A percentile compares a stretch with the other conserved stretches of the same genome.
phyloP scores from a whole-genome alignment of 2,888 invertebrate species.

The Holacanthella duospinosa region DNA sequence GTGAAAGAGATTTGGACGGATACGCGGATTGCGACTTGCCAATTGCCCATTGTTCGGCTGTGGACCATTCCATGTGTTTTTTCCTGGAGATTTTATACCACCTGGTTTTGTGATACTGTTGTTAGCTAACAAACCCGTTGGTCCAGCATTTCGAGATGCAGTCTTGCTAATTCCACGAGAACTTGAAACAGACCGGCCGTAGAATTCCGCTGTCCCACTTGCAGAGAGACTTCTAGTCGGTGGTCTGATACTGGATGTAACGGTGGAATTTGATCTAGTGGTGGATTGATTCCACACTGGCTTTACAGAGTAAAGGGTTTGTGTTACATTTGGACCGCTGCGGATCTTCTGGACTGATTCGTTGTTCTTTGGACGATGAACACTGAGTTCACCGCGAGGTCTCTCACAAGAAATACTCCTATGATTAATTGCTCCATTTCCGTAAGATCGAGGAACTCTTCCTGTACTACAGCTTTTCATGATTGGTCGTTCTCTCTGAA shows the following conservation, averaged over 20 bases:
- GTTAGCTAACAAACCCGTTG: constrained; percentile 9
- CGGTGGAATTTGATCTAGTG: not conserved
- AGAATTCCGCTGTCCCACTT: constrained; percentile 35
- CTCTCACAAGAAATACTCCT: constrained; percentile 18
- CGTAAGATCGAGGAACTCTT: constrained; percentile 38
- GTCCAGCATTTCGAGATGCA: not conserved
- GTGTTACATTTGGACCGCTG: not conserved
- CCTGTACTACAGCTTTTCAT: constrained; percentile 45
- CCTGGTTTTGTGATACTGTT: not conserved
- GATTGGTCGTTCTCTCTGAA: constrained; percentile 52
- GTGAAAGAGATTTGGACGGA: constrained; percentile 33
- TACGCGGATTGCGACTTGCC: constrained; percentile 6
- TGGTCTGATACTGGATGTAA: constrained; percentile 15
- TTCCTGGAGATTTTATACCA: constrained; percentile 14
- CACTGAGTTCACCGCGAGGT: constrained; percentile 11
- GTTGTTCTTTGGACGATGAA: not conserved
- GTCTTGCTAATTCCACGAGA: not conserved
- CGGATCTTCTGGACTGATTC: not conserved
- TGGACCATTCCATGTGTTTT: constrained; percentile 37
- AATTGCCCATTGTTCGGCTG: constrained; percentile 18
- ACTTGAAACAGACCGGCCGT: constrained; percentile 5
- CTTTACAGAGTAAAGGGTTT: constrained; percentile 8
- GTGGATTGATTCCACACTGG: constrained; percentile 5
- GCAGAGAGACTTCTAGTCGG: constrained; percentile 33
- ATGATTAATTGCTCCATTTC: not conserved